Conservation (phyloP, 2,797 vertebrate genomes). For the Chaenodraco wilsoni region DNA sequence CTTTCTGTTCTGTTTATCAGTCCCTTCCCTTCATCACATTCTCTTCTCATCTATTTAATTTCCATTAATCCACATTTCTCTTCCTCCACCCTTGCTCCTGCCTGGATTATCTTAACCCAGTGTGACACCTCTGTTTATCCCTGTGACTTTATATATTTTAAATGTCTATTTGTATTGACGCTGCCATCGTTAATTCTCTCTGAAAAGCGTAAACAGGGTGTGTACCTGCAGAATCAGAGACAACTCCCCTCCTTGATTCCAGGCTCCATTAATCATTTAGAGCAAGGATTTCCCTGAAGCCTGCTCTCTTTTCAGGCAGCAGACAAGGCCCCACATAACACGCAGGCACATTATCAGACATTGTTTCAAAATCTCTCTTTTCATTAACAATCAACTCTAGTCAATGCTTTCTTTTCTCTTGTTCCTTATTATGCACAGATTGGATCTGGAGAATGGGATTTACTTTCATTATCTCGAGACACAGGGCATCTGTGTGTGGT, state of each 20-base stretch:
- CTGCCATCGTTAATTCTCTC: constrained; percentile 36
- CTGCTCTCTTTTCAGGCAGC: constrained; percentile 56
- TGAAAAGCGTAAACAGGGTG: constrained; percentile 42
- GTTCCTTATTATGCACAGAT: constrained; percentile 19
- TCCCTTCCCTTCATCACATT: constrained; percentile 4
- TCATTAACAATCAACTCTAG: constrained; percentile 27
- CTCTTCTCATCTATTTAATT: constrained; percentile 18
- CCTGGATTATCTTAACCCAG: constrained; percentile 42
- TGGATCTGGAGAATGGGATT: constrained; percentile 3
- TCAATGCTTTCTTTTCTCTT: constrained; percentile 19
- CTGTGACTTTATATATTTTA: neutral
- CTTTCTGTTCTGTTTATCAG: neutral
- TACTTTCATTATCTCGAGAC: neutral
- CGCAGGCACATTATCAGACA: constrained; percentile 59
- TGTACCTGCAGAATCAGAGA: constrained; percentile 64
- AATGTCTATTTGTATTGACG: neutral
- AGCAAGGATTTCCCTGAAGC: constrained; percentile 68
- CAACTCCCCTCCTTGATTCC: constrained; percentile 46
- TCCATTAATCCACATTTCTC: constrained; percentile 6
- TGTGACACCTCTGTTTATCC: constrained; percentile 22
- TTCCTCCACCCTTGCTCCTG: constrained; percentile 21
- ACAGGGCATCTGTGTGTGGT: constrained; percentile 1
- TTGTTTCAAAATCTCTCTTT: constrained; percentile 39
- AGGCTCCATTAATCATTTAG: constrained; percentile 74
- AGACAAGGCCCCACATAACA: constrained; percentile 58